Conservation (phyloP, 92 coral and sea anemone genomes). For the Heteractis magnifica region DNA sequence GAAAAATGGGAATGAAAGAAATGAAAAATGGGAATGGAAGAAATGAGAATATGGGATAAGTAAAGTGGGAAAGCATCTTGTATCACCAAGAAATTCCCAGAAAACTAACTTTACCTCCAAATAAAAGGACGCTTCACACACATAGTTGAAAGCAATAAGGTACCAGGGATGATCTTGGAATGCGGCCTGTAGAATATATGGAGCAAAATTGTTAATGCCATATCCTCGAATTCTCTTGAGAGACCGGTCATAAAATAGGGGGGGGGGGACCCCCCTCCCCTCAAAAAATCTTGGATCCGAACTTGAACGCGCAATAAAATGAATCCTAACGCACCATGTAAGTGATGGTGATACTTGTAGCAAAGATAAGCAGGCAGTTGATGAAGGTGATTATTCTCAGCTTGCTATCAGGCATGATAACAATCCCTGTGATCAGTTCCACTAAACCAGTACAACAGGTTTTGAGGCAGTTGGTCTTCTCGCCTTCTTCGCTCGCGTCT, state of each 20-base stretch:
- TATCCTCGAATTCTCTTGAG: not conserved
- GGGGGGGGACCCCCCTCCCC: not conserved
- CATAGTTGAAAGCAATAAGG: constrained; percentile 58
- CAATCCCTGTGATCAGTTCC: constrained; percentile 53
- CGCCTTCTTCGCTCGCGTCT: constrained; percentile 18
- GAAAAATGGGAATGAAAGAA: too few relatives aligned
- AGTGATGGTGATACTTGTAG: constrained; percentile 63
- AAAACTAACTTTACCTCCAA: constrained; percentile 46
- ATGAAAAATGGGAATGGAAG: not conserved
- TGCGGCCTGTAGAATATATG: constrained; percentile 53
- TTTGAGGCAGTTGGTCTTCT: constrained; percentile 23
- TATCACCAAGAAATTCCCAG: not conserved
- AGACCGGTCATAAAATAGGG: not conserved
- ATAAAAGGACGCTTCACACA: constrained; percentile 68
- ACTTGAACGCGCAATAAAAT: not conserved
- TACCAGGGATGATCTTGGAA: constrained; percentile 72
- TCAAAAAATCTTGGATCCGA: not conserved
- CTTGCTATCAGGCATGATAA: constrained; percentile 71
- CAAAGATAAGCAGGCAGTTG: constrained; percentile 67
- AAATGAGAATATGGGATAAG: not conserved
- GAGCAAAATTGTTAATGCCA: not conserved
- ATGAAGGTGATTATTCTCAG: constrained; percentile 57
- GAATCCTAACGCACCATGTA: constrained; percentile 57
- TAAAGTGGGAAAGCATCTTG: not conserved
- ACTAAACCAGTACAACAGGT: constrained; percentile 44